Evolutionary conservation across 2,113 vertebrate species (phyloP), one percentile per base, ranked within the genome.

Genomic region (Hyperopisus bebe): DNA sequence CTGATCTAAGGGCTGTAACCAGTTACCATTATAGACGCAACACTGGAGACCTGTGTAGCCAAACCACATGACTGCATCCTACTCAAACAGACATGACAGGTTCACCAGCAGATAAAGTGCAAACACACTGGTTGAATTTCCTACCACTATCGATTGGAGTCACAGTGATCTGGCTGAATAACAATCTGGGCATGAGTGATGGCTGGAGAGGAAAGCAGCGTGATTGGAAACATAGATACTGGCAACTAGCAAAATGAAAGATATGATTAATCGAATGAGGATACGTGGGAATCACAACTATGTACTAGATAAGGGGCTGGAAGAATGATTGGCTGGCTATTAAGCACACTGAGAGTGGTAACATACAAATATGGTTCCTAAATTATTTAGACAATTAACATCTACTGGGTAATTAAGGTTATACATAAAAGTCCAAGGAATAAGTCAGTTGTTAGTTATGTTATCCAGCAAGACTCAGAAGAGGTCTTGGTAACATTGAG

Each of bases 61-160:
- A 19, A 42, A 80, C 31, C 74, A 80, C 74, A 80, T 80, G 74
- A 80, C 74, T 80, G 35, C 15, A 19, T 80, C 35, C 39, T 80
- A 19, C 74, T 80, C 31, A 80, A 80, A 80, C 74, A 80, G 74
- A 80, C 74, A 42, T 42, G 74, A 80, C 74, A 80, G 74, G 35
- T 80, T 80, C 74, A 80, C 74, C 35, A 42, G 74, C 62, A 31
- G 74, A 80, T 39, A 42, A 80, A 80, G 35, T 42, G 74, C 74
- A 80, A 77, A 80, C 74, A 80, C 74, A 39, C 74, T 80, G 74
- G 74, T 80, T 80, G 74, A 39, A 80, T 80, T 42, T 80, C 74
- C 35, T 80, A 80, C 74, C 74, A 39, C 74, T 80, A 80, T 80
- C 35, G 74, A 80, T 42, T 80, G 74, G 74, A 42, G 74, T 80